Conservation (phyloP, 2,113 vertebrate genomes). For the Passer montanus region DNA sequence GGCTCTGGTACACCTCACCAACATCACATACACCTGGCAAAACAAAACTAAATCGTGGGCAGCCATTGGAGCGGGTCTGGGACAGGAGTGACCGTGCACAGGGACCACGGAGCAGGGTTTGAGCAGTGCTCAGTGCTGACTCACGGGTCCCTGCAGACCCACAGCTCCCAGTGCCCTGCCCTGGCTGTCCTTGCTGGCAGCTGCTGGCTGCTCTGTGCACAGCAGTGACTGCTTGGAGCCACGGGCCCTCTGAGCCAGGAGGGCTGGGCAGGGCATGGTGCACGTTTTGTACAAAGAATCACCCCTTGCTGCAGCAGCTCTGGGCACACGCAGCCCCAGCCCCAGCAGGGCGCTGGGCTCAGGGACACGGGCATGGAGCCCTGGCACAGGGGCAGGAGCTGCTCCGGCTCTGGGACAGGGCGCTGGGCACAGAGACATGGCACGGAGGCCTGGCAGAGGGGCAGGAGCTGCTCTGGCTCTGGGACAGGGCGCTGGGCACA, state of each 20-base stretch:
- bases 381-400: too few relatives aligned
- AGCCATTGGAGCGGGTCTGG: neutral
- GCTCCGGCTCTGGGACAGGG: too few relatives aligned
- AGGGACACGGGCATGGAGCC: too few relatives aligned
- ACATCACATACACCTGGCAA: neutral
- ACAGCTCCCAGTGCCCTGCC: neutral
- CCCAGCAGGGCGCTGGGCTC: neutral
- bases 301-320: neutral
- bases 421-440: accelerated
- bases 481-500: neutral
- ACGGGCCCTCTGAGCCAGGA: accelerated
- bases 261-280: neutral
- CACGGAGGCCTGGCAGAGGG: too few relatives aligned
- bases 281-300: accelerated
- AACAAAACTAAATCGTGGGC: neutral
- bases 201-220: neutral
- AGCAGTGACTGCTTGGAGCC: accelerated
- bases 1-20: neutral
- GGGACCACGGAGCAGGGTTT: neutral
- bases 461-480: too few relatives aligned
- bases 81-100: neutral
- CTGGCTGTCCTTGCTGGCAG: neutral
- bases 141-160: accelerated
- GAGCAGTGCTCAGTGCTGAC: neutral
- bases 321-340: accelerated